Percentiles rank a stretch among this genome's conserved stretches.
phyloP scores from a whole-genome alignment of 2,113 vertebrate genomes.

The Callaeas wilsoni region DNA sequence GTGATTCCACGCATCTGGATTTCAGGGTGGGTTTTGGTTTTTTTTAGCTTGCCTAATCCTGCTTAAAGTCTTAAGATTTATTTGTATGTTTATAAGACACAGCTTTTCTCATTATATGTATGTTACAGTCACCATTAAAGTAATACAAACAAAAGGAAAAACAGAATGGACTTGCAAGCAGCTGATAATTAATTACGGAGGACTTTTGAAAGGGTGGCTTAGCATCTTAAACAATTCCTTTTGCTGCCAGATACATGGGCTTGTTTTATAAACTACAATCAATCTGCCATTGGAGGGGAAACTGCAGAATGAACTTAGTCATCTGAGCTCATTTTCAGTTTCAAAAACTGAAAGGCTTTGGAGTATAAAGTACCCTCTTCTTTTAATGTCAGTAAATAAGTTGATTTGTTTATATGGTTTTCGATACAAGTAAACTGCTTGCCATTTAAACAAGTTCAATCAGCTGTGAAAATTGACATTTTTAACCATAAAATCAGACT shows the following conservation, averaged over 20 bases:
- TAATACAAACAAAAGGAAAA: conserved; percentile 38
- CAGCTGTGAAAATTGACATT: conserved; percentile 68
- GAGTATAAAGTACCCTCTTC: conserved; percentile 36
- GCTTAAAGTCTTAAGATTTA: conserved; percentile 54
- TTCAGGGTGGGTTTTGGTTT: background rate
- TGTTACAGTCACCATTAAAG: conserved; percentile 29
- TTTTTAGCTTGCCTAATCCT: conserved; percentile 40
- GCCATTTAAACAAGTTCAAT: conserved; percentile 69
- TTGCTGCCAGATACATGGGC: conserved; percentile 42
- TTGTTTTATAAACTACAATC: conserved; percentile 58
- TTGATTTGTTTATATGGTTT: conserved; percentile 67
- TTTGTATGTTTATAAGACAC: conserved; percentile 51
- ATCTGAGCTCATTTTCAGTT: conserved; percentile 46
- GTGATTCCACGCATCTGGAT: conserved; percentile 46
- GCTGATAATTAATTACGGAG: conserved; percentile 56
- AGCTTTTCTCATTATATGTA: conserved; percentile 21
- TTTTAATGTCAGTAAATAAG: conserved; percentile 64
- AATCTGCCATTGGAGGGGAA: conserved; percentile 26
- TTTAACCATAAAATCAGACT: conserved; percentile 68
- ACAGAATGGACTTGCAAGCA: conserved; percentile 41
- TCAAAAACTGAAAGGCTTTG: conserved; percentile 27
- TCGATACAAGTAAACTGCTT: conserved; percentile 58
- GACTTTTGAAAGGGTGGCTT: conserved; percentile 45
- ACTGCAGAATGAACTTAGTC: conserved; percentile 43
- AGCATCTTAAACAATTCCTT: conserved; percentile 55